Evolutionary conservation across 2,113 vertebrate genomes (phyloP), one percentile per base, ranked within the genome.

Genomic region (Cathartes aura): DNA sequence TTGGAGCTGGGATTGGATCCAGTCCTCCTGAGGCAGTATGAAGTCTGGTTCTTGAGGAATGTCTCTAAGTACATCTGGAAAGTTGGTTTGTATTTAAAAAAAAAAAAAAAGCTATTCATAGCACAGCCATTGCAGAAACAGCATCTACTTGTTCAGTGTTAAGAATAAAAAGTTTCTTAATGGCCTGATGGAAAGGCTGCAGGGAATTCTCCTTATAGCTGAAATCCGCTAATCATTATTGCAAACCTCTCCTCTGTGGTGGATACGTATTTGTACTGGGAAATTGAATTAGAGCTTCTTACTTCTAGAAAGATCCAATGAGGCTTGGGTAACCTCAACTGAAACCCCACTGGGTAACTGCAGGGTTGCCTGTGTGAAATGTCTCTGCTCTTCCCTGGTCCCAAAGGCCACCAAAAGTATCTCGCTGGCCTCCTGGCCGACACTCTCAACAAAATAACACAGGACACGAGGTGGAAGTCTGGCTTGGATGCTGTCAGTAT

Each of bases 21-120:
- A 86, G 42, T 66, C 20, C 32, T 90, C 74, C 79, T 5, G 38
- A 66, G 71, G 50, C 80, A 15, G 4, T 45, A 30, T 59, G 73
- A 63, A 88, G 52, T 64, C 75, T 91, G 71, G 15, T 32, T 84
- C 78, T 53, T 82, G 56, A 89, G 83, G 81, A 91, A 72, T 58
- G 66, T 68, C 76, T 95, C 40, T 19, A 11, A 82, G 52, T 56
- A 62, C 81, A 90, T 75, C 80, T 91, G 93, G 66, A 72, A 89
- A 95, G 67, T 66, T 88, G 45, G 22, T 87, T 80, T 87, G 36
- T 68, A 40, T 80, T 89, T 29, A 7, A 70, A 63, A 78, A 70
- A 45, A 16, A 15, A 59, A 62, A 56, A 45, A 63, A 18, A 22
- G 15, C 56, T 88, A 26, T 56, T 93, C 36, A 22, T 29, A 78